Percentiles rank a stretch among this genome's conserved stretches.
These are phyloP conservation scores for Mimas tiliae DNA, from an alignment of 2,888 invertebrate genomes.

Conservation along the genomic window DNA sequence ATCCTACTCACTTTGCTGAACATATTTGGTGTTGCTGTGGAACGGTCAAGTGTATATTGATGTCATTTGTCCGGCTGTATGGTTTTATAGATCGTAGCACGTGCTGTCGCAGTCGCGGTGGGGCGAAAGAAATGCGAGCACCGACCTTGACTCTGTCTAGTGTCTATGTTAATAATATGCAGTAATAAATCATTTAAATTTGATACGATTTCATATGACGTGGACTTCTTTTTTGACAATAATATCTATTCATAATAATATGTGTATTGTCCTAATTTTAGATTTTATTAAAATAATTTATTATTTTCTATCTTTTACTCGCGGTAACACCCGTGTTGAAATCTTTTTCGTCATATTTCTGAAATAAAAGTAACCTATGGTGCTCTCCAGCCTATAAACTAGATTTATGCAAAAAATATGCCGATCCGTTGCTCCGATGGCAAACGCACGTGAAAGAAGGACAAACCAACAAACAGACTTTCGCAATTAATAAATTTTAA, in stretches of 20 bases:
- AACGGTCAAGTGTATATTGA: conserved; percentile 58
- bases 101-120: conserved; percentile 28
- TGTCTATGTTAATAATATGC: conserved; percentile 3
- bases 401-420: no score
- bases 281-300: no score
- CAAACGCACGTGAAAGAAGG: no score
- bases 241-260: background rate
- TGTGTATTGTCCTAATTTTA: no score
- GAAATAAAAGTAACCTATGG: no score
- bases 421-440: no score
- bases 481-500: no score
- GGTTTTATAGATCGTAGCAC: conserved; percentile 30
- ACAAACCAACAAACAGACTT: no score
- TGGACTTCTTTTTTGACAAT: background rate
- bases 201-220: background rate
- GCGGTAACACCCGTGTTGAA: no score
- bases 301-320: no score
- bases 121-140: conserved; percentile 32
- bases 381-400: no score
- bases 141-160: conserved; percentile 31
- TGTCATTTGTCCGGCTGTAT: conserved; percentile 51
- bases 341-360: no score
- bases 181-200: background rate
- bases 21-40: conserved; percentile 65
- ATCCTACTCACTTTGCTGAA: conserved; percentile 71